phyloP scores from a whole-genome alignment of 2,113 vertebrate species.

The Taurulus bubalis region DNA sequence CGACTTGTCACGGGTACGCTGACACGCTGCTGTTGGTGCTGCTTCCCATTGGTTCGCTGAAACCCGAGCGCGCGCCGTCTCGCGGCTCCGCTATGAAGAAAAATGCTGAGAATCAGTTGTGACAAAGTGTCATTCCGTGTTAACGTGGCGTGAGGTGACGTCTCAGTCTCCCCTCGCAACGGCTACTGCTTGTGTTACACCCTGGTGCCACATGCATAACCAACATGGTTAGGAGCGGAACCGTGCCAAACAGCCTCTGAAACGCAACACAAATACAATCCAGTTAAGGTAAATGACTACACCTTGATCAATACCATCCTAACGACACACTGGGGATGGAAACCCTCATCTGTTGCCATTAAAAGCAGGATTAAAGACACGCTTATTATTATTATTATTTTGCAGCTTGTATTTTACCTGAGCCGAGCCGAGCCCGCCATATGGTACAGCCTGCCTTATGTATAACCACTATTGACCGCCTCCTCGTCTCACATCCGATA shows the following conservation, averaged over 20 bases:
- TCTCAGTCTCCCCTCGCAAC: slow-evolving; percentile 33
- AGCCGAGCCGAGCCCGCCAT: slow-evolving; percentile 20
- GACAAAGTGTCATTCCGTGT: slow-evolving; percentile 46
- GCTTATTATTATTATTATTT: neutral
- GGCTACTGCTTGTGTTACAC: slow-evolving; percentile 33
- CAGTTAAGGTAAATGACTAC: neutral
- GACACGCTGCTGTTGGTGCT: neutral
- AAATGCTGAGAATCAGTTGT: slow-evolving; percentile 21
- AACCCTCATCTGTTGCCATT: slow-evolving; percentile 1
- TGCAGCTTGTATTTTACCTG: slow-evolving; percentile 7
- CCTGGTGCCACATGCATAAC: slow-evolving; percentile 31
- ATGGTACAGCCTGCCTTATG: slow-evolving; percentile 35
- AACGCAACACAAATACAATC: slow-evolving; percentile 5
- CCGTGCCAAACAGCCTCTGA: slow-evolving; percentile 15
- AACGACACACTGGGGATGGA: neutral
- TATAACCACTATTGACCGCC: slow-evolving; percentile 26
- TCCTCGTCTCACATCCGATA: slow-evolving; percentile 52
- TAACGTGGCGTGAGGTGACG: slow-evolving; percentile 14
- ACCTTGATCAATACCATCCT: slow-evolving; percentile 1
- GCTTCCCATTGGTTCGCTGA: neutral
- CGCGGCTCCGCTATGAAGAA: neutral
- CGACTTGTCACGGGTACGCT: slow-evolving; percentile 24
- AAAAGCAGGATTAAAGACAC: slow-evolving; percentile 20
- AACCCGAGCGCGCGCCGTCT: neutral
- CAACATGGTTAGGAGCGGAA: slow-evolving; percentile 10